These are phyloP conservation scores for Orthonyx spaldingii DNA, from an alignment of 2,113 vertebrate species.

Conservation along the genomic window DNA sequence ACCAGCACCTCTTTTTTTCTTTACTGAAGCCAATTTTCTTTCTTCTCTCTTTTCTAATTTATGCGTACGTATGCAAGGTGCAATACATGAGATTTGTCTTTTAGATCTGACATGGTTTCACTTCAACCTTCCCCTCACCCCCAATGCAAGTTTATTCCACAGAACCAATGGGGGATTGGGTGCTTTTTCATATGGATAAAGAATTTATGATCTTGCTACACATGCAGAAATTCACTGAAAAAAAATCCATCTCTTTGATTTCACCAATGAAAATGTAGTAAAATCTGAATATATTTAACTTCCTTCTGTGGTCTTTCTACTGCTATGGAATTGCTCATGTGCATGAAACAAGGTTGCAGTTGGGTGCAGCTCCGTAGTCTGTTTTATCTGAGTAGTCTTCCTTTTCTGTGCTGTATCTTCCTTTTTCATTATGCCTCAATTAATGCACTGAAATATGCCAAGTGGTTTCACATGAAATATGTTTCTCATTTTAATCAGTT, in stretches of 20 bases:
- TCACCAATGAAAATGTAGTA: background rate
- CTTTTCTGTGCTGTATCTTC: conserved; percentile 1
- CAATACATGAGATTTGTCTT: background rate
- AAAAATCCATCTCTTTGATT: background rate
- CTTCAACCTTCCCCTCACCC: background rate
- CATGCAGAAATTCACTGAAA: background rate
- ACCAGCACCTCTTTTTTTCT: background rate
- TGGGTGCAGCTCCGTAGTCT: background rate
- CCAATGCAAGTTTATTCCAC: background rate
- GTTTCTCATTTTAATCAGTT: conserved; percentile 63
- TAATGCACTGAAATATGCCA: conserved; percentile 35
- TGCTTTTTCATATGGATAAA: background rate
- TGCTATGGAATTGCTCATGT: background rate
- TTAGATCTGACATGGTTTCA: background rate
- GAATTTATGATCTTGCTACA: background rate
- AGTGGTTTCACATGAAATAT: conserved; percentile 46
- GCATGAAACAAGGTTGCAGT: background rate
- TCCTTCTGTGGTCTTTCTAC: background rate
- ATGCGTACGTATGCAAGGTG: background rate
- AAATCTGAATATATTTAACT: background rate
- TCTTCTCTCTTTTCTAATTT: background rate
- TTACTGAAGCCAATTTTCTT: background rate
- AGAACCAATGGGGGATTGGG: background rate
- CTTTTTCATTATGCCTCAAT: conserved; percentile 51
- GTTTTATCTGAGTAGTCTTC: background rate